Evolutionary conservation across 2,888 invertebrate species (phyloP).

Genomic region (Diaperis boleti): DNA sequence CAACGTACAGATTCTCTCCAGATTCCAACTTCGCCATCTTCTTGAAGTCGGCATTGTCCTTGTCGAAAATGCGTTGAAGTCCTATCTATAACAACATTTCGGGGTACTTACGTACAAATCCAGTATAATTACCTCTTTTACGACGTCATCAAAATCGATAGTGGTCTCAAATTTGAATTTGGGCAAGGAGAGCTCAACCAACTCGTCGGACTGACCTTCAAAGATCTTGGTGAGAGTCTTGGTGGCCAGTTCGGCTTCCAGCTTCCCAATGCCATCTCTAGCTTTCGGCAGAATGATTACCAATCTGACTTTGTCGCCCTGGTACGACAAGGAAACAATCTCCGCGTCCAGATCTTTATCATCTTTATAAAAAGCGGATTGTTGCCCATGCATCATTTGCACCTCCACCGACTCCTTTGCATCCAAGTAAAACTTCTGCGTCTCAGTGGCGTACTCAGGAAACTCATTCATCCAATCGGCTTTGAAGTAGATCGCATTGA

Average conservation of each 20-base stretch:
- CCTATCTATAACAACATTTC: neutral
- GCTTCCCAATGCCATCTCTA: neutral
- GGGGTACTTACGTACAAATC: neutral
- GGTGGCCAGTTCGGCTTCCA: neutral
- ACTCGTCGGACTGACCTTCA: neutral
- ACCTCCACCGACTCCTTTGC: neutral
- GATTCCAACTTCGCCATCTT: neutral
- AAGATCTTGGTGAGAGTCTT: neutral
- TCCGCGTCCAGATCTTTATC: neutral
- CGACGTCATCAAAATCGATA: neutral
- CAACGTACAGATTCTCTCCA: neutral
- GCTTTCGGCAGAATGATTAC: neutral
- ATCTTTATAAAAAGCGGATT: neutral
- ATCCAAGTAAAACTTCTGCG: neutral
- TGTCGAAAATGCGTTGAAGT: neutral
- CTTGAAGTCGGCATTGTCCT: neutral
- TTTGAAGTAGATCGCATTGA: conserved; percentile 89
- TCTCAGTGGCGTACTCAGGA: neutral
- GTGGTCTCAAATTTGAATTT: neutral
- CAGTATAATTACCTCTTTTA: neutral
- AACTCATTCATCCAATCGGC: conserved; percentile 70
- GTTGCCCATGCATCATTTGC: neutral
- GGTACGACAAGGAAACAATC: neutral
- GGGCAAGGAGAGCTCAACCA: neutral
- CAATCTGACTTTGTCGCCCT: neutral